Evolutionary conservation across 2,888 invertebrate species (phyloP).

Genomic region (Xestia sexstrigata): DNA sequence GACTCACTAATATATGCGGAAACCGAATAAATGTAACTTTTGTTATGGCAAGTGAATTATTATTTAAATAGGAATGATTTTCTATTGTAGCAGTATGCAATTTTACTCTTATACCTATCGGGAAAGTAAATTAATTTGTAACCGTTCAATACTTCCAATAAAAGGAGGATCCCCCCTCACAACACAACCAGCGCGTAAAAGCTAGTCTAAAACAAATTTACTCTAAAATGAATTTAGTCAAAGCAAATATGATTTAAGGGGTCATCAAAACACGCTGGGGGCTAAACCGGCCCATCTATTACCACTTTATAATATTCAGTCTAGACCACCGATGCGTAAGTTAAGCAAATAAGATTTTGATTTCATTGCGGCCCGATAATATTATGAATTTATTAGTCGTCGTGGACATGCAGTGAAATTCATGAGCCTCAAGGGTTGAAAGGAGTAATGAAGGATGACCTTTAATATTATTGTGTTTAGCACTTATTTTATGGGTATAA

Average conservation of each 20-base stretch:
- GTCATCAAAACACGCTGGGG: constrained; percentile 71
- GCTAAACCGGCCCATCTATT: constrained; percentile 63
- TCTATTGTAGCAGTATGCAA: neutral
- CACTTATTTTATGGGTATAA: neutral
- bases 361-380: neutral
- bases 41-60: neutral
- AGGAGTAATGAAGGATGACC: too few relatives aligned
- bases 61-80: too few relatives aligned
- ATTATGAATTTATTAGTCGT: constrained; percentile 27
- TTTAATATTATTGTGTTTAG: neutral
- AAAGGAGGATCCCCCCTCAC: neutral
- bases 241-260: constrained; percentile 69
- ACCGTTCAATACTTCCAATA: neutral
- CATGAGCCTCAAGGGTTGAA: constrained; percentile 8
- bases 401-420: neutral
- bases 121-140: neutral
- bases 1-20: too few relatives aligned
- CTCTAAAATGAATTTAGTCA: constrained; percentile 67
- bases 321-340: constrained; percentile 36
- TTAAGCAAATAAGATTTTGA: constrained; percentile 37
- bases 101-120: neutral
- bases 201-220: constrained; percentile 56
- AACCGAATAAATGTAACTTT: neutral
- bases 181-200: constrained; percentile 17
- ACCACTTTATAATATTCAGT: constrained; percentile 46